phyloP scores from a whole-genome alignment of 1,140 invertebrate genomes.

The Heliconius himera region DNA sequence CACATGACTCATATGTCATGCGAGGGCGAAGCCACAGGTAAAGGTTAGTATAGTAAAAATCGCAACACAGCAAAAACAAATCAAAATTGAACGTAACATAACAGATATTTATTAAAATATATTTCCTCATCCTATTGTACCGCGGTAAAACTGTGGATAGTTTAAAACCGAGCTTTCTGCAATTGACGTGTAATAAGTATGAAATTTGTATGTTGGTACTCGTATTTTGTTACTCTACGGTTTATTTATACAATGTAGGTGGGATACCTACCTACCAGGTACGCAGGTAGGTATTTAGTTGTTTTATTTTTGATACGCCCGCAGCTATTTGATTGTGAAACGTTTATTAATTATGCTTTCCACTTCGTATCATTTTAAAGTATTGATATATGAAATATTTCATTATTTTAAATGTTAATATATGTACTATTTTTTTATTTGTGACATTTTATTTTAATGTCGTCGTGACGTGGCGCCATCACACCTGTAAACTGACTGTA shows the following conservation, averaged over 20 bases:
- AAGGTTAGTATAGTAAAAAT: too few relatives aligned
- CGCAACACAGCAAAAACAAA: not conserved
- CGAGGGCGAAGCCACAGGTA: too few relatives aligned
- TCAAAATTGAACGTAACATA: not conserved
- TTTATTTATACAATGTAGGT: too few relatives aligned
- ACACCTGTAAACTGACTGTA: too few relatives aligned
- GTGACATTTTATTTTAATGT: too few relatives aligned
- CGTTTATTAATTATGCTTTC: conserved; percentile 7
- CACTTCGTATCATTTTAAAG: too few relatives aligned
- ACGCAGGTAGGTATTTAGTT: not conserved
- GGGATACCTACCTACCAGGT: too few relatives aligned
- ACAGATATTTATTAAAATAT: not conserved
- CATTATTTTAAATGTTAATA: too few relatives aligned
- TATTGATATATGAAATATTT: too few relatives aligned
- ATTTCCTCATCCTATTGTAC: not conserved
- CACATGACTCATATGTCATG: too few relatives aligned
- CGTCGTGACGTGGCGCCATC: too few relatives aligned
- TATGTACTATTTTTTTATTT: too few relatives aligned
- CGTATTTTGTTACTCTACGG: not conserved
- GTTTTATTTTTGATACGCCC: conserved; percentile 26
- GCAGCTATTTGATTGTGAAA: conserved; percentile 16
- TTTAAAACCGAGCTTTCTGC: conserved; percentile 27
- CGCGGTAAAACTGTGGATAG: conserved; percentile 28
- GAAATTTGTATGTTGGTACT: conserved; percentile 20
- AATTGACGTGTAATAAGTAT: conserved; percentile 36